Evolutionary conservation across 35 echinoderm and acorn worm genomes (phyloP), one percentile per base, ranked within the genome.

Genomic region (Hemicentrotus pulcherrimus): DNA sequence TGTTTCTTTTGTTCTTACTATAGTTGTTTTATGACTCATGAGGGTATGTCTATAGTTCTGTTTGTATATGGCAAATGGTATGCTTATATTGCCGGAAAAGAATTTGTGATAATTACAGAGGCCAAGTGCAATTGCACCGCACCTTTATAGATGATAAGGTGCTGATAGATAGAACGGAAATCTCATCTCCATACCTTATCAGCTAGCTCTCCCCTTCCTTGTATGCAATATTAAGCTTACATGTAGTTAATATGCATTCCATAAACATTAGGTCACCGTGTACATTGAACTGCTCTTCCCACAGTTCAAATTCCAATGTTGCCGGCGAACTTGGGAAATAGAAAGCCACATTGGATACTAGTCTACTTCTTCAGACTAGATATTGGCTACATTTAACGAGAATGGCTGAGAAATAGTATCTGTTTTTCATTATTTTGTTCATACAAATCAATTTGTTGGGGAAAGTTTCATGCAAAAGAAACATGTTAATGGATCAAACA

Each of bases 291-390:
- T 24, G 87, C 10, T n/a, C 87, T 41, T 47, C 88, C 32, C 88
- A 18, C 46, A 47, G 88, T 90, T 90, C 32, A 90, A 90, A 90
- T 90, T 90, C 88, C 88, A 45, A 33, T 90, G 88, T 90, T 45
- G 88, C 88, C 88, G 45, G 32, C 16, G 32, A 90, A 90, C 88
- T 78, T 78, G 32, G n/a, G 12, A 90, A 90, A 33, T 90, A 47
- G 19, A 90, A 32, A 90, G 10, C 88, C 88, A 90, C 32, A 47
- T 35, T 32, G 32, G 12, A 89, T 4, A 7, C 32, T 47, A 90
- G 88, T 90, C 88, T 90, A 45, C 33, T 5, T 30, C 15, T 45
- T 90, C 88, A 90, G 88, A 90, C 88, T 47, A 18, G 2, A 13
- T 7, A 78, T 0, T 78, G 28, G 2, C 22, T 78, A 59, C 52